Evolutionary conservation across 2,888 invertebrate genomes (phyloP).

Genomic region (Cloeon dipterum): DNA sequence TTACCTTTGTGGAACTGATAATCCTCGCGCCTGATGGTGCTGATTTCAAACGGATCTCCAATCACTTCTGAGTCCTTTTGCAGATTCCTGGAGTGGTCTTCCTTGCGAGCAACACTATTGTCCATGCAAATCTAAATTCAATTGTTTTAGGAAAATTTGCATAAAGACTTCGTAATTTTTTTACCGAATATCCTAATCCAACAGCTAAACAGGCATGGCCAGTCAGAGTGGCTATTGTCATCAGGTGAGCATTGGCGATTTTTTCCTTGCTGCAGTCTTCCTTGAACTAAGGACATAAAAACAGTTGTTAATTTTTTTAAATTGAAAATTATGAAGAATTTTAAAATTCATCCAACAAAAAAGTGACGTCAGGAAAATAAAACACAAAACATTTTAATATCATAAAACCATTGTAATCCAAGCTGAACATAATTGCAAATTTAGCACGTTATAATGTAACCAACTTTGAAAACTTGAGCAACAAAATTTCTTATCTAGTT

Average conservation of each 20-base stretch:
- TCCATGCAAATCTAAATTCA: slow-evolving; percentile 35
- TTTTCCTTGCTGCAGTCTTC: slow-evolving; percentile 13
- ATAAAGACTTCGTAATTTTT: too few species aligned
- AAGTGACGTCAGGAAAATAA: too few species aligned
- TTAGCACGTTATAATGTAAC: too few species aligned
- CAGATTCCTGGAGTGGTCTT: slow-evolving; percentile 29
- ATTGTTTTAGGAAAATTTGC: too few species aligned
- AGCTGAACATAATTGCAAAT: too few species aligned
- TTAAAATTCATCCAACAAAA: too few species aligned
- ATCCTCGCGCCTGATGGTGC: slow-evolving; percentile 50
- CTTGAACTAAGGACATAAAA: too few species aligned
- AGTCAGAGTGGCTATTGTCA: slow-evolving; percentile 77
- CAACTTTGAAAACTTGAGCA: neutral
- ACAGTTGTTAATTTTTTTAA: too few species aligned
- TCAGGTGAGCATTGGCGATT: slow-evolving; percentile 57
- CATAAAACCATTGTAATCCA: too few species aligned
- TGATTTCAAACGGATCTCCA: slow-evolving; percentile 67
- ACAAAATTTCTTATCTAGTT: neutral
- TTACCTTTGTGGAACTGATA: slow-evolving; percentile 34
- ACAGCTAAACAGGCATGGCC: slow-evolving; percentile 54
- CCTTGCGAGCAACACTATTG: slow-evolving; percentile 42
- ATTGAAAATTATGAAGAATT: too few species aligned
- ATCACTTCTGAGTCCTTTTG: slow-evolving; percentile 42
- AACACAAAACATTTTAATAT: too few species aligned
- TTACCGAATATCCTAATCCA: slow-evolving; percentile 48